Base-by-base conservation (phyloP, 2,888 invertebrate species). In the Patella ulyssiponensis region DNA sequence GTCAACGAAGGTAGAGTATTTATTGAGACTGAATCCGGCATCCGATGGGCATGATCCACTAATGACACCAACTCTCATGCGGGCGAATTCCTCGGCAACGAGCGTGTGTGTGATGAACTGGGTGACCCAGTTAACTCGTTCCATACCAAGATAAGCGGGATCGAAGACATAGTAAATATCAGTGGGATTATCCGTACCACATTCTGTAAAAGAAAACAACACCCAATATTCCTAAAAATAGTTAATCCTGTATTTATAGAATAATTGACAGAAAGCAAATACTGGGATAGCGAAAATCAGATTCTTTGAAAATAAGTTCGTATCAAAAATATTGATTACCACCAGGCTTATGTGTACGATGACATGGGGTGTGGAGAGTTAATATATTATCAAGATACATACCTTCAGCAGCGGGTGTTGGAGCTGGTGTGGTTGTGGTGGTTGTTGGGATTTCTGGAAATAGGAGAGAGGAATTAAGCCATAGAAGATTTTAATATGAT, bases 81-180 rank as follows among this genome's bases (percentile, higher is more conserved):
- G 23, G 3, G 20, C 23, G 64, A 64, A 64, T 53, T 81, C 77
- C 15, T 78, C 58, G n/a, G 17, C 14, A 14, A 3, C 56, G 77
- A 81, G 52, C 17, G 78, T 76, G 71, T 74, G 69, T 7, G 78
- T 73, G 72, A 81, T 80, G 72, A 81, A 79, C 54, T 76, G 74
- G 15, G 81, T 81, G 69, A 79, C 78, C 81, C 81, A 81, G 56
- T 75, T 54, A 5, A 79, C 78, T 53, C 64, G 53, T 33, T 81
- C 79, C 1, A 70, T 2, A 4, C 81, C 81, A 27, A 81, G 73
- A 7, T 20, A 33, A 12, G 78, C 78, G 7, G 81, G 79, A n/a
- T 77, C 80, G 81, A 81, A 81, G 51, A 78, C 71, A 53, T 78
- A 81, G 78, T 79, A 73, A 69, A 81, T 76, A 54, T 81, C 81